Evolutionary conservation across 2,797 vertebrate genomes (phyloP).

Genomic region (Danio kyathit): DNA sequence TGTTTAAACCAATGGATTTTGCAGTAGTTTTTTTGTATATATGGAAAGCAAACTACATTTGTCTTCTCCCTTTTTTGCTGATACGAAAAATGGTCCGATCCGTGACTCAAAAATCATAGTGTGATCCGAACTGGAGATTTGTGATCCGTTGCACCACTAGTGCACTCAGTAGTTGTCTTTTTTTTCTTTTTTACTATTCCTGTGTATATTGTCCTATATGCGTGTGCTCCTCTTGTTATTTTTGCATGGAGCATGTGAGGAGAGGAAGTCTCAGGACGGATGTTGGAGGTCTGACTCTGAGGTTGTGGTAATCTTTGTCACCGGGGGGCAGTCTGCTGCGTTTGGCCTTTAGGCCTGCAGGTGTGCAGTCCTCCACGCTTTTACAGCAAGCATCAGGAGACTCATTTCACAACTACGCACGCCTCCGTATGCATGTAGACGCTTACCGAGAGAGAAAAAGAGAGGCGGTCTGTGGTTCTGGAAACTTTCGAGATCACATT

Average conservation of each 20-base stretch:
- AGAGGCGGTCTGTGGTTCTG: constrained; percentile 20
- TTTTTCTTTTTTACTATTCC: constrained; percentile 72
- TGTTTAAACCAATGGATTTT: no score
- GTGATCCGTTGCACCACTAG: no score
- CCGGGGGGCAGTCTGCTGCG: constrained; percentile 69
- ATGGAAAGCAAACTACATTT: no score
- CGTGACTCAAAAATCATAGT: no score
- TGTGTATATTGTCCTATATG: constrained; percentile 64
- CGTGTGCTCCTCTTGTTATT: constrained; percentile 66
- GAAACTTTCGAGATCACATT: constrained; percentile 40
- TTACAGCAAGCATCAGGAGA: constrained; percentile 43
- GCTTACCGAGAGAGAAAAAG: constrained; percentile 12
- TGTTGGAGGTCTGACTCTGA: constrained; percentile 37
- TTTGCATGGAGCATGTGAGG: constrained; percentile 25
- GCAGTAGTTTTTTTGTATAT: no score
- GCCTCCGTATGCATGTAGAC: constrained; percentile 19
- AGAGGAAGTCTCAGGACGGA: constrained; percentile 7
- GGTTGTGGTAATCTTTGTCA: constrained; percentile 69
- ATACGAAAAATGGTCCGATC: no score
- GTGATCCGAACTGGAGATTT: no score
- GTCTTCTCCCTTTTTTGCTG: no score
- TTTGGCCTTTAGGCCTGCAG: constrained; percentile 78
- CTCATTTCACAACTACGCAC: constrained; percentile 47
- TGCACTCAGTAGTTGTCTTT: constrained; percentile 75
- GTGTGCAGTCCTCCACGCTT: constrained; percentile 68